These are phyloP conservation scores for Epistrophella euchroma DNA, from an alignment of 2,888 invertebrate species.

Conservation along the genomic window DNA sequence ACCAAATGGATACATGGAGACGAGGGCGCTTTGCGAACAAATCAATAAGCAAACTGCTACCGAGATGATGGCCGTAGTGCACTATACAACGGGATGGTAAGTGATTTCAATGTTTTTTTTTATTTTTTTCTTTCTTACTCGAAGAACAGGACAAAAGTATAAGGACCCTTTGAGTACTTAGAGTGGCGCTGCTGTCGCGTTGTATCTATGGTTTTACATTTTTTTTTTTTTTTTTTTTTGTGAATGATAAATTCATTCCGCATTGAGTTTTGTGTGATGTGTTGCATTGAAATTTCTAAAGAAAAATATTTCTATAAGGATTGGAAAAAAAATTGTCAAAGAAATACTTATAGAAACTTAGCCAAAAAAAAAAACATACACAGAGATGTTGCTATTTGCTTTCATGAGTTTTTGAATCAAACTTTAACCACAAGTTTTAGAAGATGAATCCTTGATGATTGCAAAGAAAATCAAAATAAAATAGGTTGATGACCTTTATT, in stretches of 20 bases:
- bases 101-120: slow-evolving; percentile 68
- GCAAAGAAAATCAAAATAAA: not conserved
- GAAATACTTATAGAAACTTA: not conserved
- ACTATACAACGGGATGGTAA: slow-evolving; percentile 91
- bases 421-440: not conserved
- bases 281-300: not conserved
- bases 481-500: not conserved
- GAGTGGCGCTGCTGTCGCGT: not conserved
- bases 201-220: not conserved
- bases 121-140: slow-evolving; percentile 10
- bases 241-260: not conserved
- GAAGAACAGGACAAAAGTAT: not conserved
- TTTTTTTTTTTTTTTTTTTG: not conserved
- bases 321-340: slow-evolving; percentile 5
- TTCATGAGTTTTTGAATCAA: not conserved
- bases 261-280: not conserved
- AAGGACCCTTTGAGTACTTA: slow-evolving; percentile 13
- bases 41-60: slow-evolving; percentile 84
- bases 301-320: not conserved
- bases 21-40: slow-evolving; percentile 84
- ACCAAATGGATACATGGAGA: slow-evolving; percentile 84
- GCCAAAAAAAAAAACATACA: not conserved
- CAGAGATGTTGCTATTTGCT: not conserved
- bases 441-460: not conserved
- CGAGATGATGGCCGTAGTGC: slow-evolving; percentile 87